These are phyloP conservation scores for Scaptomyza flava DNA, from an alignment of 2,888 invertebrate species.

Conservation along the genomic window DNA sequence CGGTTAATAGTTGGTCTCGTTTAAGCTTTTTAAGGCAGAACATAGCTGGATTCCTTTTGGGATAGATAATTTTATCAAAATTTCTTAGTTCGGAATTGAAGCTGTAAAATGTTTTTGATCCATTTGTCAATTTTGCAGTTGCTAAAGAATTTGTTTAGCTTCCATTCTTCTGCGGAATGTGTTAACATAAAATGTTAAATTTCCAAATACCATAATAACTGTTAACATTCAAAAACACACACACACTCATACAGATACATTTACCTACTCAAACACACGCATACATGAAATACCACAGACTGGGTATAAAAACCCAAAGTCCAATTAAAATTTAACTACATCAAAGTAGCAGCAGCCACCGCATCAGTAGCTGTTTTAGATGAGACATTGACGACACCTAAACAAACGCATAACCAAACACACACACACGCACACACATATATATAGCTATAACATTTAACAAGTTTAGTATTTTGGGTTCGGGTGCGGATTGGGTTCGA, in stretches of 20 bases:
- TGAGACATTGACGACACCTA: conserved; percentile 53
- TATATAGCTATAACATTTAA: conserved; percentile 64
- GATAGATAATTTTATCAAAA: background rate
- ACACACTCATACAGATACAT: conserved; percentile 5
- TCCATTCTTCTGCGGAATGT: conserved; percentile 8
- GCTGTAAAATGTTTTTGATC: background rate
- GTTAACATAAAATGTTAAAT: conserved; percentile 36
- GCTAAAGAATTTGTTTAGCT: background rate
- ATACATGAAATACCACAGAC: conserved; percentile 68
- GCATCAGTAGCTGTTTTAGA: conserved; percentile 66
- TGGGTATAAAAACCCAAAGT: conserved; percentile 74
- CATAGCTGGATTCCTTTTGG: too few relatives aligned
- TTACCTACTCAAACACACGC: conserved; percentile 19
- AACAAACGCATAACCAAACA: conserved; percentile 19
- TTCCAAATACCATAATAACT: conserved; percentile 41
- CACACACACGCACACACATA: background rate
- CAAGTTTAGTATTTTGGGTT: conserved; percentile 73
- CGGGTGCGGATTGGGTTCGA: conserved; percentile 42
- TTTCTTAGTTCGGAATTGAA: background rate
- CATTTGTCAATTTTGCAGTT: background rate
- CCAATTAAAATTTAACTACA: conserved; percentile 82
- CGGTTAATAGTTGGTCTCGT: too few relatives aligned
- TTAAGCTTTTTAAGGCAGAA: too few relatives aligned
- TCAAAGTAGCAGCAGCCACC: conserved; percentile 72
- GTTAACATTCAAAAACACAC: conserved; percentile 3